These are phyloP conservation scores for Tenthredo mesomela DNA, from an alignment of 2,888 invertebrate species.

Conservation along the genomic window DNA sequence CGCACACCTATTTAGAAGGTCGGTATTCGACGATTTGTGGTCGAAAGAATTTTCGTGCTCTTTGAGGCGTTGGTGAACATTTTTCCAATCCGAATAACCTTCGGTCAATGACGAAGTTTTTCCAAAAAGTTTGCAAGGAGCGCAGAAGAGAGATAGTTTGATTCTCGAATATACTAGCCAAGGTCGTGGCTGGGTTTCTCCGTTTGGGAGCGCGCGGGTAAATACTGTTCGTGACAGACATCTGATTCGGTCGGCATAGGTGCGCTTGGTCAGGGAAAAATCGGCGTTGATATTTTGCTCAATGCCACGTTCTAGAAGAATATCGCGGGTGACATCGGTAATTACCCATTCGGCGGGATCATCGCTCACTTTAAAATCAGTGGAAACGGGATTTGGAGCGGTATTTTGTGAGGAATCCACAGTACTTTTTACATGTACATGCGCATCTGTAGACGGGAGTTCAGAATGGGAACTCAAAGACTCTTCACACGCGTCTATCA, in stretches of 20 bases:
- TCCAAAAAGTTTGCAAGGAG: constrained; percentile 56
- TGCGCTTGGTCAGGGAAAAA: neutral
- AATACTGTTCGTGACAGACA: neutral
- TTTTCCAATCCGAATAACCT: constrained; percentile 55
- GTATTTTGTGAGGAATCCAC: neutral
- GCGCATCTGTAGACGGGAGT: neutral
- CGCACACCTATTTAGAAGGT: neutral
- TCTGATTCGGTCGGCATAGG: neutral
- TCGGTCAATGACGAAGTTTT: constrained; percentile 48
- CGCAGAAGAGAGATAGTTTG: constrained; percentile 54
- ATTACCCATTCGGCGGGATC: constrained; percentile 9
- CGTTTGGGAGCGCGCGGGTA: neutral
- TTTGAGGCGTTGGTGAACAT: constrained; percentile 51
- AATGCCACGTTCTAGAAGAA: neutral
- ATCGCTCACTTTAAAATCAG: neutral
- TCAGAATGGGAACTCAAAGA: neutral
- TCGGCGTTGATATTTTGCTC: neutral
- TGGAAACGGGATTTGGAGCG: neutral
- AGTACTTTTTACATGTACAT: neutral
- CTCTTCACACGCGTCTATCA: too few relatives aligned
- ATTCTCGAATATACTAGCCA: constrained; percentile 56
- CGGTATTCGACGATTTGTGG: constrained; percentile 44
- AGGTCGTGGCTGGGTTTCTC: constrained; percentile 45
- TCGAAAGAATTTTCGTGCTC: constrained; percentile 51
- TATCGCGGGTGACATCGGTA: neutral